Conservation (phyloP, 1,140 invertebrate genomes). For the Drosophila guanche region DNA sequence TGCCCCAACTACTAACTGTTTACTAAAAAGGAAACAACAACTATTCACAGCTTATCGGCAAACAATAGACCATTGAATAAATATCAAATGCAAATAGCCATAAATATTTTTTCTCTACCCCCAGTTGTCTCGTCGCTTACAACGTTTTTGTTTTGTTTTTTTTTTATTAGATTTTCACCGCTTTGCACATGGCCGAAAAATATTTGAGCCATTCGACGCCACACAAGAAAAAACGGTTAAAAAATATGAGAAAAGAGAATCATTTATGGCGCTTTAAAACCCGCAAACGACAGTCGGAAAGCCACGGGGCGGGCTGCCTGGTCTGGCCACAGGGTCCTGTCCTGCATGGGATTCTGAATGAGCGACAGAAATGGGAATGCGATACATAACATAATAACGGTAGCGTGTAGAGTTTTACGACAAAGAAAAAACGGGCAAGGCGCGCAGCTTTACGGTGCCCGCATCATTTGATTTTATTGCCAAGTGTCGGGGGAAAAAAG, state of each 20-base stretch:
- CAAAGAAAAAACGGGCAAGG: constrained; percentile 66
- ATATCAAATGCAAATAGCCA: constrained; percentile 77
- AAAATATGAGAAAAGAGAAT: constrained; percentile 43
- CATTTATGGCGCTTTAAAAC: constrained; percentile 79
- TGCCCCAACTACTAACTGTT: constrained; percentile 41
- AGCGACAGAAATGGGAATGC: constrained; percentile 57
- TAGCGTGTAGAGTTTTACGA: constrained; percentile 73
- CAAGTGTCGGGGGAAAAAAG: constrained; percentile 54
- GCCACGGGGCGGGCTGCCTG: constrained; percentile 1
- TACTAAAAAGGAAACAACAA: constrained; percentile 44
- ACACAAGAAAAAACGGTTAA: constrained; percentile 13
- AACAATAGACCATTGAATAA: constrained; percentile 80
- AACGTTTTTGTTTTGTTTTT: constrained; percentile 9
- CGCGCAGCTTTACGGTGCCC: constrained; percentile 74
- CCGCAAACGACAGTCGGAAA: constrained; percentile 63
- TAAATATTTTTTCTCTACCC: constrained; percentile 71
- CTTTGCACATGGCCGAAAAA: constrained; percentile 67
- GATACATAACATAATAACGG: constrained; percentile 61
- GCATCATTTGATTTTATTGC: constrained; percentile 81
- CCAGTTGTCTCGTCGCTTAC: constrained; percentile 42
- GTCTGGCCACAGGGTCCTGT: constrained; percentile 14
- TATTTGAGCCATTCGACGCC: constrained; percentile 47
- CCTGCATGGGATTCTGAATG: constrained; percentile 57
- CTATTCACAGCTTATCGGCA: constrained; percentile 76
- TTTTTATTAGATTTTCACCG: constrained; percentile 35